Percentiles rank a stretch among this genome's conserved stretches.
phyloP scores from a whole-genome alignment of 2,888 invertebrate species.

The Homarus gammarus region DNA sequence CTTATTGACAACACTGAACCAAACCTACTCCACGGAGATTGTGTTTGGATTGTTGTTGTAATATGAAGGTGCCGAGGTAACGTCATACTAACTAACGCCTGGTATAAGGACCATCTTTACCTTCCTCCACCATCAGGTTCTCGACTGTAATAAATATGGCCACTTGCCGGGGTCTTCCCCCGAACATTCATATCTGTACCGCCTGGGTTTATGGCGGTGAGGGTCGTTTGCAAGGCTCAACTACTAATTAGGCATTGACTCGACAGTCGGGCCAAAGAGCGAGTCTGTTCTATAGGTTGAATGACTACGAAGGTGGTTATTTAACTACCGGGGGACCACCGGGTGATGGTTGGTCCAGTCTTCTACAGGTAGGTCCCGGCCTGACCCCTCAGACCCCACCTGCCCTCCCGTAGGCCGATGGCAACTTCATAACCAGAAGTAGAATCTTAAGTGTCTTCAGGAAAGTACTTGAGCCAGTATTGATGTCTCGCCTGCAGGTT shows the following conservation, averaged over 20 bases:
- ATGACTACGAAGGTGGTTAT: slow-evolving; percentile 47
- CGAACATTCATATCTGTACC: slow-evolving; percentile 57
- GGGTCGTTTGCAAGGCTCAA: slow-evolving; percentile 68
- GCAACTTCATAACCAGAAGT: too few species aligned
- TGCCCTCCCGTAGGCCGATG: too few species aligned
- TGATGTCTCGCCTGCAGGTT: too few species aligned
- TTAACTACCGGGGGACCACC: slow-evolving; percentile 33
- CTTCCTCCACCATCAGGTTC: slow-evolving; percentile 21
- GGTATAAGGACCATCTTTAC: slow-evolving; percentile 22
- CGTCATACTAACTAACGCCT: slow-evolving; percentile 20
- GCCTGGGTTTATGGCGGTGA: slow-evolving; percentile 59
- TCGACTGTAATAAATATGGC: slow-evolving; percentile 28
- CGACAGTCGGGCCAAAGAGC: slow-evolving; percentile 62
- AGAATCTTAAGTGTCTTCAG: too few species aligned
- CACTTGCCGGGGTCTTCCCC: slow-evolving; percentile 18
- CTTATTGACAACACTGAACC: slow-evolving; percentile 69
- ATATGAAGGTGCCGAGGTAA: slow-evolving; percentile 50
- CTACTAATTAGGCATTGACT: slow-evolving; percentile 72
- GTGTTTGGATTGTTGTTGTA: slow-evolving; percentile 71
- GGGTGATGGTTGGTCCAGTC: not conserved
- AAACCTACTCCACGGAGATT: slow-evolving; percentile 65
- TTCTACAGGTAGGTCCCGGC: not conserved
- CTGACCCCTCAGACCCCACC: too few species aligned
- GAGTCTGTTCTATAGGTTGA: slow-evolving; percentile 47
- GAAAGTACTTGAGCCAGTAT: too few species aligned